Base-by-base conservation (phyloP, 2,797 vertebrate species). In the Ispidina lecontei region DNA sequence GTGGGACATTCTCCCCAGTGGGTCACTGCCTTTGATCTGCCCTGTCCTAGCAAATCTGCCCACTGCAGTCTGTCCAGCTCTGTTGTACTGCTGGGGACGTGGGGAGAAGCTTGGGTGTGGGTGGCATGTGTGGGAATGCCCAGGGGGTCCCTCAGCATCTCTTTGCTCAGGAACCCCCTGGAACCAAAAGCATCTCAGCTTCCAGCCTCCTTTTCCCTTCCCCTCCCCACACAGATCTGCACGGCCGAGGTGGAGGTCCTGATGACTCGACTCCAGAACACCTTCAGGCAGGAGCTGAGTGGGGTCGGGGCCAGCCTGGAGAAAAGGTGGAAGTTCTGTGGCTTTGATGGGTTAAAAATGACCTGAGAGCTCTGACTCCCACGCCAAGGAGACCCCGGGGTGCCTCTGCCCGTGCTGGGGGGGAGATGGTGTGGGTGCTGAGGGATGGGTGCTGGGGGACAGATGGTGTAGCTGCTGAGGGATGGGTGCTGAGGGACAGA, bases 241-340 rank as follows among this genome's bases (percentile, higher is more conserved):
- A 98, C 99, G 2, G 84, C 97, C 0, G 98, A 99, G 71, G 98
- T 99, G 95, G 98, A 99, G 92, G 96, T 97, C 44, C 98, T 99
- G 83, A 98, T 99, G 96, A 97, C 97, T 3, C 97, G 98, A 12
- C 98, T 99, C 78, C 99, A 98, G 84, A 98, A 98, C 96, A 98
- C 98, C 2, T 98, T 99, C 97, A 97, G 97, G 93, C 98, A 97
- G 93, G 98, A 98, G 96, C 96, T 99, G 91, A 98, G 97, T 0
- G 98, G 98, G 5, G 98, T 98, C 14, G 98, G 98, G 73, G 98
- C 98, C 84, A 98, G 98, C 96, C 94, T 98, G 69, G 98, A 98
- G 89, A 98, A 98, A 94, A 98, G 98, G 76, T 98, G 98, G 98
- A 98, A 98, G 92, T 98, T 98, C 64, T 98, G 98, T 94, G 98